Evolutionary conservation across 2,113 vertebrate species (phyloP).

Genomic region (Malurus cyaneus): DNA sequence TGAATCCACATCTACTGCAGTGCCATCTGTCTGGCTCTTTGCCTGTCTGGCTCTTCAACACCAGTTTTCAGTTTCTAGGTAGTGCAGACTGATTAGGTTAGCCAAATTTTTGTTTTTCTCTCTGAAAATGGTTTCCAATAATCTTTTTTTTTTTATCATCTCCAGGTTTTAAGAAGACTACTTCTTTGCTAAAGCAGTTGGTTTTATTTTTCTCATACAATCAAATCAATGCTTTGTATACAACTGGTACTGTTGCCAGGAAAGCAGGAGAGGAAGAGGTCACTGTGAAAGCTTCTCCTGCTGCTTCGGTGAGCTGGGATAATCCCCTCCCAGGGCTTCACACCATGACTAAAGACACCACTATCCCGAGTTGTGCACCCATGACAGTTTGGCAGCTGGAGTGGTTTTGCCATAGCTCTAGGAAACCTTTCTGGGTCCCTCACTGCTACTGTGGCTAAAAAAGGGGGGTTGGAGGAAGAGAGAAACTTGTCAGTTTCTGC

Average conservation of each 20-base stretch:
- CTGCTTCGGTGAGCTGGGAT: not conserved
- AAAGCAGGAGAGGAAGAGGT: not conserved
- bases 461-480: not conserved
- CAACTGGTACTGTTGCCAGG: not conserved
- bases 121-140: not conserved
- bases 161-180: not conserved
- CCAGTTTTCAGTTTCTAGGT: not conserved
- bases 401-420: not conserved
- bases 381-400: rapidly evolving
- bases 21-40: not conserved
- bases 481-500: not conserved
- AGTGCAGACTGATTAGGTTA: not conserved
- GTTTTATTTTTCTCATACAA: not conserved
- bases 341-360: not conserved
- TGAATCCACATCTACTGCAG: not conserved
- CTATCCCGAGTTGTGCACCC: rapidly evolving
- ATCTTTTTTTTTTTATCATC: not conserved
- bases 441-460: not conserved
- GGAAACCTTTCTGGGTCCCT: not conserved
- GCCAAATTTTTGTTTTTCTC: not conserved
- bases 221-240: not conserved
- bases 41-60: not conserved
- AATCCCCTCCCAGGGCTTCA: not conserved
- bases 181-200: not conserved
- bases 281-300: not conserved